These are phyloP conservation scores for Bradypodion pumilum DNA, from an alignment of 2,797 vertebrate genomes.

Conservation along the genomic window DNA sequence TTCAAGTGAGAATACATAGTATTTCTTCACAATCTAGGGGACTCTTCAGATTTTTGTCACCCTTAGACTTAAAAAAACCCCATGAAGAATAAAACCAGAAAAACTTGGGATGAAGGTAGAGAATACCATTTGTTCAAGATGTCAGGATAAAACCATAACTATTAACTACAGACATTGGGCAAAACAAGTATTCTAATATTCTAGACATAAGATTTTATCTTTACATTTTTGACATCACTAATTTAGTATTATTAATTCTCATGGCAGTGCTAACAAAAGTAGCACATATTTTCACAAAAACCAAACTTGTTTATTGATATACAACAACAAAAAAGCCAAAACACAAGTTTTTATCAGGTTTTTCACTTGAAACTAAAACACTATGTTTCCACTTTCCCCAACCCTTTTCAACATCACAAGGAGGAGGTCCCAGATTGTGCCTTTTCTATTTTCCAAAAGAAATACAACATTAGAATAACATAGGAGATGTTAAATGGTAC, in stretches of 20 bases:
- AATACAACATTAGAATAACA: background rate
- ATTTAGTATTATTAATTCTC: background rate
- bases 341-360: conserved; percentile 9
- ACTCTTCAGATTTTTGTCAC: background rate
- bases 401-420: background rate
- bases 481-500: background rate
- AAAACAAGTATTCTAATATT: conserved; percentile 20
- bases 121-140: conserved; percentile 14
- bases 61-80: background rate
- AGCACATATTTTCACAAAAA: conserved; percentile 21
- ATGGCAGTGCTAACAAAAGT: background rate
- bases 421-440: background rate
- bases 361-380: conserved; percentile 20
- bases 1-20: background rate
- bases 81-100: background rate
- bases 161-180: conserved; percentile 6
- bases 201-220: conserved; percentile 16
- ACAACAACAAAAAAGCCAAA: conserved; percentile 1
- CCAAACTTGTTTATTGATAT: background rate
- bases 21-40: background rate
- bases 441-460: conserved; percentile 17
- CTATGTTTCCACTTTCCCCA: background rate
- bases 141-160: background rate
- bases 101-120: conserved; percentile 13
- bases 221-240: conserved; percentile 24